phyloP scores from a whole-genome alignment of 2,113 vertebrate genomes.

The Triplophysa dalaica region DNA sequence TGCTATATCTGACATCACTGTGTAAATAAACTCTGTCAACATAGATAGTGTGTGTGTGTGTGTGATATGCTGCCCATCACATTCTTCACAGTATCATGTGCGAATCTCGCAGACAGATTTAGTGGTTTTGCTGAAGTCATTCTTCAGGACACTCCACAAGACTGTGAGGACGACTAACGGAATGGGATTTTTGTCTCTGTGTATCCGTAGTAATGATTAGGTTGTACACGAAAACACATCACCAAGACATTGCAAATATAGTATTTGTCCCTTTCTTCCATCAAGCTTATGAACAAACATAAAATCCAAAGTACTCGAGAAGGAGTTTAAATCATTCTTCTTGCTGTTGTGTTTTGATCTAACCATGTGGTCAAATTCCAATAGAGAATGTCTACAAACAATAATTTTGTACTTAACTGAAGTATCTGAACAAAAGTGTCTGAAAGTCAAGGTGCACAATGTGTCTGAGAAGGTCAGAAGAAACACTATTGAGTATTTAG shows the following conservation, averaged over 20 bases:
- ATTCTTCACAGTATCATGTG: constrained; percentile 9
- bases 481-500: not conserved
- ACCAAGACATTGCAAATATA: not conserved
- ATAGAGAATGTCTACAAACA: not conserved
- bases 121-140: constrained; percentile 4
- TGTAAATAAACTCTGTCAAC: constrained; percentile 41
- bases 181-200: constrained; percentile 19
- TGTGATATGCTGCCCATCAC: constrained; percentile 20
- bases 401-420: not conserved
- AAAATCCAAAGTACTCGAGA: not conserved
- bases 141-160: not conserved
- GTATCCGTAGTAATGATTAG: constrained; percentile 25
- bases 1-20: constrained; percentile 34
- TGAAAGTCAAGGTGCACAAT: not conserved
- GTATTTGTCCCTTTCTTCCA: not conserved
- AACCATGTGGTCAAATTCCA: no score
- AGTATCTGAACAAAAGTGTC: not conserved
- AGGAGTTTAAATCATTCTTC: not conserved
- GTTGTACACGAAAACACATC: not conserved
- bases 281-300: not conserved
- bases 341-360: not conserved
- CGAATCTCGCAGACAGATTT: constrained; percentile 33
- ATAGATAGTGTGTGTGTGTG: not conserved
- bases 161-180: not conserved
- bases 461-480: not conserved